Evolutionary conservation across 2,888 invertebrate genomes (phyloP), one percentile per base, ranked within the genome.

Genomic region (Patella ulyssiponensis): DNA sequence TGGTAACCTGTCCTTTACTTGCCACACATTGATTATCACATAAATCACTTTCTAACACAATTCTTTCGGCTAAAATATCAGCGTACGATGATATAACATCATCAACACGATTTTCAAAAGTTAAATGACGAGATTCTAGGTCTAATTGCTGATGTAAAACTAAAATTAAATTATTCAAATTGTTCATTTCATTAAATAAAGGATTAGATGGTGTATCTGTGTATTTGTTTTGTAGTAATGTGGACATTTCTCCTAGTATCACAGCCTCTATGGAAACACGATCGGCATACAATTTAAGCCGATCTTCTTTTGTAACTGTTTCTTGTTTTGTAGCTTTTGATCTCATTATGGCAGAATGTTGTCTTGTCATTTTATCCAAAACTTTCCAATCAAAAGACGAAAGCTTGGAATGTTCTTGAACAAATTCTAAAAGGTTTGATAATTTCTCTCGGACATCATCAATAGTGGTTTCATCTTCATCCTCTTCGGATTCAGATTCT

Each of bases 31-130:
- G 84, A 81, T 80, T 71, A 79, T 84, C 71, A 82, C 82, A 85
- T 51, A 81, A 77, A 72, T 90, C 88, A 33, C 90, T 89, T 80
- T 92, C 91, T 69, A 91, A 86, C 53, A 91, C 86, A 69, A 92
- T 87, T 79, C 91, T 95, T 88, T 95, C 94, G 44, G 96, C 95
- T 87, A 96, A 93, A 81, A 96, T 94, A 89, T 94, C 94, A 70
- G 96, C 95, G 87, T 96, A 93, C 89, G 95, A 94, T 88, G 95
- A 95, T 77, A 96, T 81, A 12, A 87, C 69, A 80, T 88, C 87
- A 14, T 74, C 73, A 11, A 23, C 20, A 7, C 69, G 58, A 15
- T 82, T 80, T 73, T 87, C 86, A 74, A 84, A 81, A 58, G 83
- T 82, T 79, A 86, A 79, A 69, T 85, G 86, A 79, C 84, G 82